Conservation (phyloP, 1,140 invertebrate genomes). For the Pygmarrhopalites habei region DNA sequence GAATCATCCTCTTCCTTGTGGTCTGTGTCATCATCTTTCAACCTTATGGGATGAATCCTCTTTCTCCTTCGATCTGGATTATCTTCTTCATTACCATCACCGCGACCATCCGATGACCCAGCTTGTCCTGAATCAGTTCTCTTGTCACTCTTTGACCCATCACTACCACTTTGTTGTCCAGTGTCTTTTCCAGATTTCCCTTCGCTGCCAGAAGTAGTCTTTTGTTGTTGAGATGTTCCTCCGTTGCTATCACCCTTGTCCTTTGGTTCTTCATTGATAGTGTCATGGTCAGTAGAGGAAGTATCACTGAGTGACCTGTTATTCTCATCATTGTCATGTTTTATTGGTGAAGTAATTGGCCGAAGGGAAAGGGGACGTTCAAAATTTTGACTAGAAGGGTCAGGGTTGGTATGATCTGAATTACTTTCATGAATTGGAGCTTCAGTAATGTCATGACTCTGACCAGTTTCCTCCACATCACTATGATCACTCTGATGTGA, state of each 20-base stretch:
- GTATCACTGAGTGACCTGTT: too few species aligned
- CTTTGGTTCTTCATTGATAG: not conserved
- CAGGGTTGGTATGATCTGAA: too few species aligned
- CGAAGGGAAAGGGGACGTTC: too few species aligned
- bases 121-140: not conserved
- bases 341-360: too few species aligned
- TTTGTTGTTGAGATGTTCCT: not conserved
- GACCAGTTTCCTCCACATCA: too few species aligned
- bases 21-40: constrained; percentile 5
- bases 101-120: not conserved
- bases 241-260: not conserved
- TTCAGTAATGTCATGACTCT: too few species aligned
- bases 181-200: not conserved
- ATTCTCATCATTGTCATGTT: too few species aligned
- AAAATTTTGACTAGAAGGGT: too few species aligned
- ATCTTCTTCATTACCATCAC: constrained; percentile 6
- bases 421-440: too few species aligned
- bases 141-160: not conserved
- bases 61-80: not conserved
- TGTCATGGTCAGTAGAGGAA: too few species aligned
- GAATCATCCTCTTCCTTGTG: not conserved
- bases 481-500: too few species aligned
- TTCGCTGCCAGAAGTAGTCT: not conserved
- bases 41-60: not conserved
- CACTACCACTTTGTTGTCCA: constrained; percentile 1